Conservation (phyloP, 64 coral and sea anemone genomes). For the Montipora sp. region DNA sequence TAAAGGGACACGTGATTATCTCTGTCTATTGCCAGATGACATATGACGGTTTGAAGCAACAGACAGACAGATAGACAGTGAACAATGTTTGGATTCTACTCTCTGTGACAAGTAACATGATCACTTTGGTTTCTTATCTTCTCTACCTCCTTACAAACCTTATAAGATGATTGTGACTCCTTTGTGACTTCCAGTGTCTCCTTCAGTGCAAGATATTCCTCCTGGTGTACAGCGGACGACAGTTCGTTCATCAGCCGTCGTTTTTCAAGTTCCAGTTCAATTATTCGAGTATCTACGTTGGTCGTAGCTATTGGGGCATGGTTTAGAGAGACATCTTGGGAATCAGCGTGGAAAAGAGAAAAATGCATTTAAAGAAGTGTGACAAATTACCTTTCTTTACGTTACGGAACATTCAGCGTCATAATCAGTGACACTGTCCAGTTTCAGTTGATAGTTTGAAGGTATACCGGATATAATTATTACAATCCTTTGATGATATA, state of each 20-base stretch:
- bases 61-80: too few species aligned
- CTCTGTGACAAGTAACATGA: too few species aligned
- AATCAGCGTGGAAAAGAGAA: not conserved
- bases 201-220: slow-evolving; percentile 39
- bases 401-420: too few species aligned
- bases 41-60: too few species aligned
- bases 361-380: not conserved
- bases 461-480: too few species aligned
- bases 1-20: too few species aligned
- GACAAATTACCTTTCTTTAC: not conserved
- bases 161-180: slow-evolving; percentile 53
- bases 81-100: too few species aligned
- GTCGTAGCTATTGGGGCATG: not conserved
- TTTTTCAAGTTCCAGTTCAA: slow-evolving; percentile 64
- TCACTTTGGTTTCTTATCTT: too few species aligned
- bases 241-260: slow-evolving; percentile 26
- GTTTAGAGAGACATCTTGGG: not conserved
- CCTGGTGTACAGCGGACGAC: slow-evolving; percentile 38
- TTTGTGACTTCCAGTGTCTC: slow-evolving; percentile 60
- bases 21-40: too few species aligned
- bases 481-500: too few species aligned
- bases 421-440: too few species aligned
- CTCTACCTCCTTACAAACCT: slow-evolving; percentile 15
- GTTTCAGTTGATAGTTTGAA: too few species aligned
- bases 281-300: slow-evolving; percentile 51